A percentile compares a stretch with the other conserved stretches of the same genome.
Conservation (phyloP, 2,888 invertebrate species). For the Xanthia icteritia region DNA sequence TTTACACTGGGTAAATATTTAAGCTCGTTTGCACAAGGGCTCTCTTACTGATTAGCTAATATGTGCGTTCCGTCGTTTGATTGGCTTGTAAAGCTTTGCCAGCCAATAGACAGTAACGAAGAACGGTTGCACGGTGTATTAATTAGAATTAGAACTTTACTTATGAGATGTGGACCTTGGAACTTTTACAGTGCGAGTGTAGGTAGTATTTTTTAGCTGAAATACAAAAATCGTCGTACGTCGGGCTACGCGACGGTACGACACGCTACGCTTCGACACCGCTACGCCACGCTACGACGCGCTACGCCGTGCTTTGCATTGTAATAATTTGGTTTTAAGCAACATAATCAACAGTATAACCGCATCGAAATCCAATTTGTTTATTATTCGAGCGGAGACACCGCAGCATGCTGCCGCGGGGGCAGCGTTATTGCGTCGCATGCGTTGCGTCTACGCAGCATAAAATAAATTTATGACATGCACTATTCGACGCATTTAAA, state of each 20-base stretch:
- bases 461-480: not conserved
- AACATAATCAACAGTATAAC: no score
- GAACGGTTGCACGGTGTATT: constrained; percentile 2
- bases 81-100: constrained; percentile 4
- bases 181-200: not conserved
- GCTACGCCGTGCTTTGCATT: not conserved
- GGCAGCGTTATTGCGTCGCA: no score
- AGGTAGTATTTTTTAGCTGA: not conserved
- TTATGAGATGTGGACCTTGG: not conserved
- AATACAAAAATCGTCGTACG: not conserved
- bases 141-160: constrained; percentile 18
- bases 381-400: not conserved
- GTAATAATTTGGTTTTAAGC: not conserved
- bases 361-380: not conserved
- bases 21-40: constrained; percentile 7
- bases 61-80: constrained; percentile 11
- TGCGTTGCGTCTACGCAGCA: not conserved
- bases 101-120: not conserved
- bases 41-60: constrained; percentile 26
- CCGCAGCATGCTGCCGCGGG: no score
- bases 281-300: not conserved
- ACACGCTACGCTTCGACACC: not conserved
- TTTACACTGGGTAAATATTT: constrained; percentile 26
- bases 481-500: not conserved
- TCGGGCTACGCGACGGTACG: no score